These are phyloP conservation scores for Eilema caniola DNA, from an alignment of 2,888 invertebrate genomes.

Conservation along the genomic window DNA sequence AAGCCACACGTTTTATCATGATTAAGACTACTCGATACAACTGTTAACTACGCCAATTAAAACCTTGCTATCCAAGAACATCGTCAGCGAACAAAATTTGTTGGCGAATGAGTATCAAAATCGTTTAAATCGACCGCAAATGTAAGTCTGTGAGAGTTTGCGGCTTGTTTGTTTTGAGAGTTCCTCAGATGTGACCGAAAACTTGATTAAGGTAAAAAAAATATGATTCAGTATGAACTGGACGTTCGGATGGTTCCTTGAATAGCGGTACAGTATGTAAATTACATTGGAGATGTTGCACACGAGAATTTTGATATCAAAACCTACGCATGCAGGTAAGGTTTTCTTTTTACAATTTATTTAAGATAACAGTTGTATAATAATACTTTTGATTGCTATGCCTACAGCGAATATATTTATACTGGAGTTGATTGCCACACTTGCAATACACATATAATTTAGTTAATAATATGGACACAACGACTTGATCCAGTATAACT, in stretches of 20 bases:
- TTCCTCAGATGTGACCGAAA: slow-evolving; percentile 70
- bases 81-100: slow-evolving; percentile 31
- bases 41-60: slow-evolving; percentile 55
- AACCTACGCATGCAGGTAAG: slow-evolving; percentile 64
- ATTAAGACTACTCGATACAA: slow-evolving; percentile 64
- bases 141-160: slow-evolving; percentile 57
- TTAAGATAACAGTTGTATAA: slow-evolving; percentile 63
- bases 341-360: slow-evolving; percentile 42
- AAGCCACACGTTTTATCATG: slow-evolving; percentile 75
- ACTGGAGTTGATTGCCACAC: slow-evolving; percentile 16
- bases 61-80: slow-evolving; percentile 42
- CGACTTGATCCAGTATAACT: slow-evolving; percentile 15
- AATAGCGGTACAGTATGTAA: slow-evolving; percentile 83
- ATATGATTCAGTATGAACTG: slow-evolving; percentile 73
- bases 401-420: slow-evolving; percentile 46
- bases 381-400: slow-evolving; percentile 54
- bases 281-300: slow-evolving; percentile 70
- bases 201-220: slow-evolving; percentile 79
- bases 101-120: slow-evolving; percentile 43
- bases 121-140: slow-evolving; percentile 49
- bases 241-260: slow-evolving; percentile 68
- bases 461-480: slow-evolving; percentile 8
- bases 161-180: slow-evolving; percentile 79
- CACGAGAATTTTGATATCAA: slow-evolving; percentile 62
- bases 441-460: slow-evolving; percentile 17